Conservation (phyloP, 2,113 vertebrate species). For the Erythrolamprus reginae region DNA sequence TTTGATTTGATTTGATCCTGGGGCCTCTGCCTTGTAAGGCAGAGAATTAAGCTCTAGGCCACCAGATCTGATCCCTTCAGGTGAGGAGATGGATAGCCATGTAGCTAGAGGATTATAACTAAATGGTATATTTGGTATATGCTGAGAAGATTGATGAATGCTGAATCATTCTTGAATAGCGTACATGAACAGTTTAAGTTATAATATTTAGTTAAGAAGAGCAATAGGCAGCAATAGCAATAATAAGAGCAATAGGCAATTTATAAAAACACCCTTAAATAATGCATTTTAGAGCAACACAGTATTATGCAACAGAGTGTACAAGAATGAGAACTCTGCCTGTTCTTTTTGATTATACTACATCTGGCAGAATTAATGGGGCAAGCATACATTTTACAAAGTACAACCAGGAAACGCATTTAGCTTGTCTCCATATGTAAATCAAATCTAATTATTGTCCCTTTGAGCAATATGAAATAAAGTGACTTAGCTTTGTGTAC, state of each 20-base stretch:
- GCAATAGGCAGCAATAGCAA: no score
- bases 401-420: slow-evolving; percentile 9
- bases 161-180: slow-evolving; percentile 30
- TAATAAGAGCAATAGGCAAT: no score
- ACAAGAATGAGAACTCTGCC: slow-evolving; percentile 41
- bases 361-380: slow-evolving; percentile 32
- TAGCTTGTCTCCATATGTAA: slow-evolving; percentile 32
- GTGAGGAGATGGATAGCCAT: background rate
- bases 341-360: background rate
- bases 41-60: no score
- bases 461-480: slow-evolving; percentile 36
- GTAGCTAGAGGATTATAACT: background rate
- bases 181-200: slow-evolving; percentile 26
- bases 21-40: no score
- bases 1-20: no score
- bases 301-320: slow-evolving; percentile 31
- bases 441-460: slow-evolving; percentile 21
- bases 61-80: background rate
- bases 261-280: no score
- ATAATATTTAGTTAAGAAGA: slow-evolving; percentile 37
- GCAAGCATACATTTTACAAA: slow-evolving; percentile 18
- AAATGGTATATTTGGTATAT: slow-evolving; percentile 23
- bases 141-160: slow-evolving; percentile 8
- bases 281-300: slow-evolving; percentile 21
- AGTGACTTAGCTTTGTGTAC: background rate